phyloP scores from a whole-genome alignment of 2,888 invertebrate genomes.

The Orthosia incerta region DNA sequence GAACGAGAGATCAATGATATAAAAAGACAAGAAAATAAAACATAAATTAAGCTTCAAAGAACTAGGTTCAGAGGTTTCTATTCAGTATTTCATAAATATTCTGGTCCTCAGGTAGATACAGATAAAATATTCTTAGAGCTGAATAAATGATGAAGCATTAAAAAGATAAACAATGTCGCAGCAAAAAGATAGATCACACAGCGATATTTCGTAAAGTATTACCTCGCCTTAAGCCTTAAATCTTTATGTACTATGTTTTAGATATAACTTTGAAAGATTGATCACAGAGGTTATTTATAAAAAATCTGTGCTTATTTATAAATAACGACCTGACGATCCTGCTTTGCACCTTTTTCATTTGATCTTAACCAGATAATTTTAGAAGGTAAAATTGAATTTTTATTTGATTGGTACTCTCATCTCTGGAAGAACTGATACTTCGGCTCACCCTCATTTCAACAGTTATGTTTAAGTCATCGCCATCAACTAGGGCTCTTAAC shows the following conservation, averaged over 20 bases:
- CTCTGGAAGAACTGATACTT: too few species aligned
- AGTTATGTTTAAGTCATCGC: too few species aligned
- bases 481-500: too few species aligned
- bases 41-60: not conserved
- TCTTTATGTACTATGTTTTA: conserved; percentile 5
- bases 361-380: too few species aligned
- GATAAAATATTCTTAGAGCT: conserved; percentile 4
- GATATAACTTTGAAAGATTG: conserved; percentile 27
- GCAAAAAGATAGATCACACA: conserved; percentile 10
- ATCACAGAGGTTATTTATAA: not conserved
- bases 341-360: too few species aligned
- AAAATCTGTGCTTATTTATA: too few species aligned
- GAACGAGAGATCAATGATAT: not conserved
- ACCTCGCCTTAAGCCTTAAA: conserved; percentile 9
- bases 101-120: not conserved
- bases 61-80: not conserved
- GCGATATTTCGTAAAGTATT: not conserved
- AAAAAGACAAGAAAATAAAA: not conserved
- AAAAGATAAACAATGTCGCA: conserved; percentile 3
- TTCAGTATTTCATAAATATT: conserved; percentile 1
- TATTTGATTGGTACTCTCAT: too few species aligned
- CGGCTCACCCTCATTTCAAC: too few species aligned
- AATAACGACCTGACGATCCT: too few species aligned
- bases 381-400: too few species aligned
- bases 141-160: conserved; percentile 15